Evolutionary conservation across 2,888 invertebrate species (phyloP).

Genomic region (Bhutanitis thaidina): DNA sequence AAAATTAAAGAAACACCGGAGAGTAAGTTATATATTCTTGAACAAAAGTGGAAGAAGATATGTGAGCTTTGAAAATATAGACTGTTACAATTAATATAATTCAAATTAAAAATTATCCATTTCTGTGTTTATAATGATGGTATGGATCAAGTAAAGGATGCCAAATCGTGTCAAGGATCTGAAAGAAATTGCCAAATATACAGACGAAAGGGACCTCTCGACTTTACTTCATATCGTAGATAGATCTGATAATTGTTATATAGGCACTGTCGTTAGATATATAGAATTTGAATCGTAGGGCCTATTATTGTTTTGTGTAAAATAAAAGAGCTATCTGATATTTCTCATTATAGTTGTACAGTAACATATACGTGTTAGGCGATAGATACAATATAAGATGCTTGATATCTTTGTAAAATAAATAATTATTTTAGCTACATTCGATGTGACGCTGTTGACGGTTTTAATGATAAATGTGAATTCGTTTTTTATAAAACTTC

Average conservation of each 20-base stretch:
- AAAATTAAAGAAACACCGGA: neutral
- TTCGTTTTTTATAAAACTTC: conserved; percentile 37
- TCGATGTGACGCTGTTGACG: conserved; percentile 44
- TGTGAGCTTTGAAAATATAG: neutral
- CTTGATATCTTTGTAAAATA: conserved; percentile 40
- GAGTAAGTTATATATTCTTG: neutral
- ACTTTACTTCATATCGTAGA: conserved; percentile 71
- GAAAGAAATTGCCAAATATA: conserved; percentile 56
- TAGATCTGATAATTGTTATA: conserved; percentile 34
- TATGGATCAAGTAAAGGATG: conserved; percentile 30
- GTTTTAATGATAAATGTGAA: conserved; percentile 28
- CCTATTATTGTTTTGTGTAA: conserved; percentile 32
- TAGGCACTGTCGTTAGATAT: conserved; percentile 27
- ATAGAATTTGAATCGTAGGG: conserved; percentile 24
- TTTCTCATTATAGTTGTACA: conserved; percentile 55
- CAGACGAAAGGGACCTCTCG: conserved; percentile 64
- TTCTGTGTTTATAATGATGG: conserved; percentile 5
- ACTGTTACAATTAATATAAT: neutral
- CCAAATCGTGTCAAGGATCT: conserved; percentile 52
- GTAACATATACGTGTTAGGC: conserved; percentile 22
- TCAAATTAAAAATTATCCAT: neutral
- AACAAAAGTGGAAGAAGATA: neutral
- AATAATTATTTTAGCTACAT: conserved; percentile 40
- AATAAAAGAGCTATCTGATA: conserved; percentile 43
- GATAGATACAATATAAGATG: conserved; percentile 24